Base-by-base conservation (phyloP, 2,113 vertebrate species). In the Montifringilla adamsi region DNA sequence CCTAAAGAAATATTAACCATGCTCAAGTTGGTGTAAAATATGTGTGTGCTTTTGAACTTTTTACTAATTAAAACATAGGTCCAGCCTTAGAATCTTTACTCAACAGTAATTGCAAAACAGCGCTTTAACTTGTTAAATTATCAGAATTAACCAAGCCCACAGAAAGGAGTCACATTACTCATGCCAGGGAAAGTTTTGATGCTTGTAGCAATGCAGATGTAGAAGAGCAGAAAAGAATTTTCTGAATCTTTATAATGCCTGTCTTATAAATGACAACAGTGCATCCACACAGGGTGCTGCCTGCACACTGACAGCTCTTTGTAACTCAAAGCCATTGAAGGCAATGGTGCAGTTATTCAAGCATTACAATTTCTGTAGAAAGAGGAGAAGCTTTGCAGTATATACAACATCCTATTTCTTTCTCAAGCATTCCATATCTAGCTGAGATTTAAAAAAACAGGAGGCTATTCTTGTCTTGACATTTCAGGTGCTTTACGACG, bases 271-370 rank as follows among this genome's bases (percentile, higher is more conserved):
- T 35, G 5, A 20, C 26, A 41, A 3, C 28, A 66, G 11, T 20
- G 12, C 37, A 69, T 15, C 14, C 39, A 37, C 24, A 19, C 14
- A 66, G 43, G 14, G 5, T 17, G 27, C 31, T 39, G 15, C 30
- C 37, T 5, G 1, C 31, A 62, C 0, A 0, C 19, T 69, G 41
- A 33, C 17, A 73, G 11, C 7, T 47, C 41, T 68, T 60, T 56
- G 31, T 52, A 52, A 52, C 43, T 77, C 77, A 17, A 68, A 80
- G 28, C 39, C 28, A 37, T n/a, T 70, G 39, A 41, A 66, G 33
- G 7, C 28, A 47, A 8, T 7, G 10, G 8, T 37, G 16, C 28
- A 52, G 11, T 28, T 70, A 30, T 21, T 41, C 10, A 93, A 50
- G 53, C 43, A 46, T 12, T 37, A 41, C 8, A 0, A 3, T 62